phyloP scores from a whole-genome alignment of 2,888 invertebrate genomes.

The Chaitophorus viminalis region DNA sequence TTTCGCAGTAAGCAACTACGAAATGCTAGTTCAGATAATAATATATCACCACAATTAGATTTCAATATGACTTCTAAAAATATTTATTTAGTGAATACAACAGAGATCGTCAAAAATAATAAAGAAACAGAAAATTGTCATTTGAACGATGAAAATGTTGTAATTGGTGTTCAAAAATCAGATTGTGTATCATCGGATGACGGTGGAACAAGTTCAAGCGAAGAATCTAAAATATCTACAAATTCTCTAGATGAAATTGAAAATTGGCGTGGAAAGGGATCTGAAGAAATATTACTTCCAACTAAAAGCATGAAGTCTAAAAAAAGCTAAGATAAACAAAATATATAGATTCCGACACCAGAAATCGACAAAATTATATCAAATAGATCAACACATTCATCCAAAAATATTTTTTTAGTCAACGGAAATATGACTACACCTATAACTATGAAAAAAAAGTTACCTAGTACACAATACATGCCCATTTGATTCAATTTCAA shows the following conservation, averaged over 20 bases:
- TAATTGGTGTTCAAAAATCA: not conserved
- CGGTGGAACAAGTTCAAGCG: not conserved
- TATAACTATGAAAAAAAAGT: not conserved
- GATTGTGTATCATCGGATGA: not conserved
- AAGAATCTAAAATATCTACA: not conserved
- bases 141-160: not conserved
- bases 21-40: not conserved
- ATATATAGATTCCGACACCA: not conserved
- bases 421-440: not conserved
- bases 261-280: not conserved
- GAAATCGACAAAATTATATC: not conserved
- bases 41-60: not conserved
- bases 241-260: not conserved
- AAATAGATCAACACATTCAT: not conserved
- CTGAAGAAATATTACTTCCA: not conserved
- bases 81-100: not conserved
- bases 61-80: not conserved
- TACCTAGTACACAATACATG: slow-evolving; percentile 3
- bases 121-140: not conserved
- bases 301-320: too few species aligned
- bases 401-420: not conserved
- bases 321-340: not conserved
- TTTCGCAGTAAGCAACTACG: slow-evolving; percentile 2
- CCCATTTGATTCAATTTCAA: not conserved
- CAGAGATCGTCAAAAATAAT: not conserved